These are phyloP conservation scores for Catharus fuscescens DNA, from an alignment of 2,113 vertebrate species.

Conservation along the genomic window DNA sequence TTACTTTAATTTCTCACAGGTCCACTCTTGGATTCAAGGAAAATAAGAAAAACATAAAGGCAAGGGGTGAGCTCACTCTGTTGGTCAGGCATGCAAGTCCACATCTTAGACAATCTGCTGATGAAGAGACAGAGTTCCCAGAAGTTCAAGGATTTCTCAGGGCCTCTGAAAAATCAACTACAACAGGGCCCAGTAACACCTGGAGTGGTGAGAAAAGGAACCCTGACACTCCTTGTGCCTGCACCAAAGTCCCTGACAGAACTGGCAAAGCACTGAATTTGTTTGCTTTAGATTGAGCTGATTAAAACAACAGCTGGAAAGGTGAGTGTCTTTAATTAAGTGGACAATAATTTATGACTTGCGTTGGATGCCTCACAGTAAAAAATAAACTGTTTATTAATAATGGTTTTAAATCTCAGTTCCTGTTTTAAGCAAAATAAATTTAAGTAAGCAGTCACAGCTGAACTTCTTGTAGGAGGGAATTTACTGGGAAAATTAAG, in stretches of 20 bases:
- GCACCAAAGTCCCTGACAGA: neutral
- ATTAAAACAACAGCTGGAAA: constrained; percentile 60
- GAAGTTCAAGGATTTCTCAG: neutral
- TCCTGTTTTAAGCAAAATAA: constrained; percentile 51
- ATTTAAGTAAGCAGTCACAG: constrained; percentile 35
- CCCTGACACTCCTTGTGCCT: neutral
- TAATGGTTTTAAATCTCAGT: constrained; percentile 43
- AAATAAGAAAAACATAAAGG: neutral
- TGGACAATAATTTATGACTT: constrained; percentile 42
- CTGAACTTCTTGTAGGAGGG: neutral
- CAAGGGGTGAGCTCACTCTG: neutral
- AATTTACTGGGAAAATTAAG: neutral
- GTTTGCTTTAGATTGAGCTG: neutral
- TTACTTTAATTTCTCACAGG: neutral
- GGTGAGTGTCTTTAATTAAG: constrained; percentile 28
- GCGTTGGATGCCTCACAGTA: constrained; percentile 5
- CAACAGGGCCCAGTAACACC: neutral
- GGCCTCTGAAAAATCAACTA: neutral
- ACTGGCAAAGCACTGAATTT: neutral
- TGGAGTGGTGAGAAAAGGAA: neutral
- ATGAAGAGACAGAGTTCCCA: neutral
- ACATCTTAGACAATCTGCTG: neutral
- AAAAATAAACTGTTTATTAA: constrained; percentile 70
- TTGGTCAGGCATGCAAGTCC: neutral
- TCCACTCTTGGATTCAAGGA: neutral